These are phyloP conservation scores for Zapus hudsonius DNA, from an alignment of 2,113 vertebrate species.

Conservation along the genomic window DNA sequence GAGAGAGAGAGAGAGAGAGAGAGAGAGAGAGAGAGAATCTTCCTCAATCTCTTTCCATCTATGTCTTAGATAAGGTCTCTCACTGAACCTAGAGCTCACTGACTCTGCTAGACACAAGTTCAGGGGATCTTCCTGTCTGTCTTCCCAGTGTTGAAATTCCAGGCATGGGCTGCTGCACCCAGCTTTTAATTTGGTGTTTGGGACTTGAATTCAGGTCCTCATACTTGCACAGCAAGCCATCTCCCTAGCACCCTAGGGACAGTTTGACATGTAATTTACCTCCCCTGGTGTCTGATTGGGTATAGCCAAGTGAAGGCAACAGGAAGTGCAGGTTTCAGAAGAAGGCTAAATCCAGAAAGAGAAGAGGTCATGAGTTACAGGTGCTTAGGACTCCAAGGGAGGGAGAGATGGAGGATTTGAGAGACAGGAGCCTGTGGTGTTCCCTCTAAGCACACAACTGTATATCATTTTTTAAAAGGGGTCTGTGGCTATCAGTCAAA, in stretches of 20 bases:
- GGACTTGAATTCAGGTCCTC: no score
- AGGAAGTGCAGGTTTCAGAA: neutral
- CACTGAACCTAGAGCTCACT: no score
- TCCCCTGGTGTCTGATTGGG: neutral
- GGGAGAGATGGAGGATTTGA: neutral
- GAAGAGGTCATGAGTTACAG: neutral
- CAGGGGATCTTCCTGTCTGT: no score
- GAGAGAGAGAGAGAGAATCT: neutral
- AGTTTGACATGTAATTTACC: neutral
- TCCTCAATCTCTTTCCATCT: no score
- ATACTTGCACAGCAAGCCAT: no score
- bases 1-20: no score
- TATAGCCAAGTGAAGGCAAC: neutral
- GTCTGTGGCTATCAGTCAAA: conserved; percentile 34
- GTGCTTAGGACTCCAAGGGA: neutral
- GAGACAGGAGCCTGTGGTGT: neutral
- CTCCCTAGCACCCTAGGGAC: neutral
- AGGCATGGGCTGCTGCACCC: no score
- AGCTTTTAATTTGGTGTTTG: no score
- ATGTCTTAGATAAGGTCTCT: no score
- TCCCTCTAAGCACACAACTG: neutral
- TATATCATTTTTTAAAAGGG: conserved; percentile 18
- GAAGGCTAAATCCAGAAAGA: neutral
- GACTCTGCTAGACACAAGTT: no score
- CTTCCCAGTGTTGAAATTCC: no score